Conservation (phyloP, 2,888 invertebrate species). For the Drosophila borborema region DNA sequence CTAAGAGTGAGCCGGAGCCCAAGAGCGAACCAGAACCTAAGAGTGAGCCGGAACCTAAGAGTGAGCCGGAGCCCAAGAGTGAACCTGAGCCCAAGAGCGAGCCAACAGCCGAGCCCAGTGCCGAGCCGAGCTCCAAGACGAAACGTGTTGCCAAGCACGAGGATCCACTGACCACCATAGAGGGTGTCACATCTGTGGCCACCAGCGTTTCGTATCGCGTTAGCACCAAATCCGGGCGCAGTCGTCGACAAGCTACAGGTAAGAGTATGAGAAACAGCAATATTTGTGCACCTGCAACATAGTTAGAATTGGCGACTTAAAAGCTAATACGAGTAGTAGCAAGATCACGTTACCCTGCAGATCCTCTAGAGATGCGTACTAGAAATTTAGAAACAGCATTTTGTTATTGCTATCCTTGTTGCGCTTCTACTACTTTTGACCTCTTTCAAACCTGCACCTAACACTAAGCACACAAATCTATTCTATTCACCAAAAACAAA, state of each 20-base stretch:
- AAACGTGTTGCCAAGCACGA: constrained; percentile 86
- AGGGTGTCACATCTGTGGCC: constrained; percentile 89
- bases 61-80: constrained; percentile 85
- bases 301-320: constrained; percentile 49
- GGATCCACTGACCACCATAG: constrained; percentile 84
- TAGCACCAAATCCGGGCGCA: constrained; percentile 86
- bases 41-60: constrained; percentile 85
- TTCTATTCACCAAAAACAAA: constrained; percentile 22
- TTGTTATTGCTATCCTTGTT: constrained; percentile 48
- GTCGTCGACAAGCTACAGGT: constrained; percentile 77
- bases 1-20: constrained; percentile 81
- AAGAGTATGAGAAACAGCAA: constrained; percentile 22
- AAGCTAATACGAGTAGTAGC: constrained; percentile 48
- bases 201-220: constrained; percentile 93
- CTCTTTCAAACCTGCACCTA: constrained; percentile 80
- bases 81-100: constrained; percentile 85
- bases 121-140: constrained; percentile 84
- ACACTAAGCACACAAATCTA: constrained; percentile 73
- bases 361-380: constrained; percentile 43
- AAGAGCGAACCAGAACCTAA: constrained; percentile 85
- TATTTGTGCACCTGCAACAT: constrained; percentile 15
- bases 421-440: constrained; percentile 51
- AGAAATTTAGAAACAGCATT: constrained; percentile 33
- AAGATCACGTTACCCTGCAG: constrained; percentile 42
- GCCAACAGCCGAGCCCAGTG: constrained; percentile 85